These are phyloP conservation scores for Scalopus aquaticus DNA, from an alignment of 2,113 vertebrate genomes.

Conservation along the genomic window DNA sequence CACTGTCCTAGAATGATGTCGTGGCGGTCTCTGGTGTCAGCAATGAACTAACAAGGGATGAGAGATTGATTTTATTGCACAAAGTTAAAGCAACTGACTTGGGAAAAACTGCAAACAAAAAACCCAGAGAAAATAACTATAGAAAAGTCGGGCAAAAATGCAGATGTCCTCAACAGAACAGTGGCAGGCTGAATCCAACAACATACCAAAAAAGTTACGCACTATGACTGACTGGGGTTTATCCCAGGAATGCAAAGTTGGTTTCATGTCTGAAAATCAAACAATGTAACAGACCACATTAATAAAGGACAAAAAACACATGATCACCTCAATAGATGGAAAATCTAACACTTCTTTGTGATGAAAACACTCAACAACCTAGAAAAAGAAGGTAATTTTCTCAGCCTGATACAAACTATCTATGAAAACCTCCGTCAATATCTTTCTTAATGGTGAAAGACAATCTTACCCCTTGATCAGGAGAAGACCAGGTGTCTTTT, in stretches of 20 bases:
- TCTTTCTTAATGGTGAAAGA: constrained; percentile 9
- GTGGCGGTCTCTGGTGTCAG: not conserved
- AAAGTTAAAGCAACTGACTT: not conserved
- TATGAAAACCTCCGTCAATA: not conserved
- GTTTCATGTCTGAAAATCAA: constrained; percentile 48
- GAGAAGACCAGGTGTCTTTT: not conserved
- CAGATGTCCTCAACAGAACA: constrained; percentile 22
- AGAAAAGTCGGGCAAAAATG: constrained; percentile 39
- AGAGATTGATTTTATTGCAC: not conserved
- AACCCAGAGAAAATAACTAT: not conserved
- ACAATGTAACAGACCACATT: not conserved
- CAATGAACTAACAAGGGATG: not conserved
- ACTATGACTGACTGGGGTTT: not conserved
- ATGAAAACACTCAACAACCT: constrained; percentile 31
- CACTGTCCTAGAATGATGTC: not conserved
- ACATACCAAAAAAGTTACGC: constrained; percentile 28
- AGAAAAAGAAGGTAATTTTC: constrained; percentile 1
- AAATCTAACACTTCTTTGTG: not conserved
- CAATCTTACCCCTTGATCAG: not conserved
- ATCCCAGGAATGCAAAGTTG: constrained; percentile 43
- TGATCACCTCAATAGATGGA: constrained; percentile 30
- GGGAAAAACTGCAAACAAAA: not conserved
- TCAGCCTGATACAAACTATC: not conserved
- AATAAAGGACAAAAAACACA: not conserved
- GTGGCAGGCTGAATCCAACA: not conserved